A percentile compares a stretch with the other conserved stretches of the same genome.
Evolutionary conservation across 2,797 vertebrate species (phyloP).

Genomic region (Trematocara caparti): DNA sequence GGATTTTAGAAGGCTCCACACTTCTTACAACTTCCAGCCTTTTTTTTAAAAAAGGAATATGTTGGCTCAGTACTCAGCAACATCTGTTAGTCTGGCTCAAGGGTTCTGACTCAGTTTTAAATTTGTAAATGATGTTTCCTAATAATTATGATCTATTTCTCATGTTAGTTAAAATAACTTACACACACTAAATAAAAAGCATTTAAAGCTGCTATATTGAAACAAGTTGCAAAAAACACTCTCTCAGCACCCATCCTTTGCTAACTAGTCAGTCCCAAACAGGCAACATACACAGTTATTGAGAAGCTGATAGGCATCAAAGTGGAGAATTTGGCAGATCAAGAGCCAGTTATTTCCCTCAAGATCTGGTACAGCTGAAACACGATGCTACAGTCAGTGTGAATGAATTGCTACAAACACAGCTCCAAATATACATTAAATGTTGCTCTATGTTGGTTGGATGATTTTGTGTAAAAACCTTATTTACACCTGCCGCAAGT

Average conservation of each 20-base stretch:
- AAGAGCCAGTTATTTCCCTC: neutral
- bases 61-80: neutral
- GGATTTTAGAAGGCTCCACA: neutral
- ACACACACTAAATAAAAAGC: neutral
- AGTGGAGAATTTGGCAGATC: neutral
- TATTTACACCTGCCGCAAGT: accelerated
- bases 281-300: neutral
- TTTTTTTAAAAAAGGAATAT: neutral
- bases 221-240: neutral
- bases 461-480: neutral
- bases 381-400: accelerated
- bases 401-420: neutral
- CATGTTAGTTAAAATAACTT: neutral
- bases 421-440: neutral
- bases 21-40: neutral
- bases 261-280: neutral
- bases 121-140: neutral
- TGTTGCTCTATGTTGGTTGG: neutral
- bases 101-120: neutral
- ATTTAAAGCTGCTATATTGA: neutral
- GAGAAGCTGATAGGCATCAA: neutral
- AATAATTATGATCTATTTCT: neutral
- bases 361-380: neutral
- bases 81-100: neutral
- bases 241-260: neutral